A percentile compares a stretch with the other conserved stretches of the same genome.
Conservation (phyloP, 1,140 invertebrate genomes). For the Conus ventricosus region DNA sequence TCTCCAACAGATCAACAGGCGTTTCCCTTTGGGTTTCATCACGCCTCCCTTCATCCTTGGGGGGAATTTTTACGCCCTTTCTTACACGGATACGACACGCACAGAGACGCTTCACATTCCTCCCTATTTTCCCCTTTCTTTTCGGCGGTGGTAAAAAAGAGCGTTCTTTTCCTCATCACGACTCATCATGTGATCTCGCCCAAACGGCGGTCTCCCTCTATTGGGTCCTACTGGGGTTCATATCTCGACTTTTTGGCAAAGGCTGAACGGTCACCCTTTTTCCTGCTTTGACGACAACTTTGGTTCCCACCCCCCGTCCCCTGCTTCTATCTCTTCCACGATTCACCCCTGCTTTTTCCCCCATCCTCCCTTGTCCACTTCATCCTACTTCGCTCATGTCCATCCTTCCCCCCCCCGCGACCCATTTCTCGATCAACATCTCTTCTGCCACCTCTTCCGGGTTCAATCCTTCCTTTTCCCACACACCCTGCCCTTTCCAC, state of each 20-base stretch:
- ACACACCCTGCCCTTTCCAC: neutral
- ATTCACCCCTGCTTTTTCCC: neutral
- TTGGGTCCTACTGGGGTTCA: neutral
- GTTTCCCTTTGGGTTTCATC: neutral
- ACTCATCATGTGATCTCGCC: neutral
- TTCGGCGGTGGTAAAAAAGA: constrained; percentile 2
- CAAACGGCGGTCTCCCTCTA: neutral
- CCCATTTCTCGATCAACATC: neutral
- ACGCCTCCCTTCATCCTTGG: neutral
- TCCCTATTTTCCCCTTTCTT: constrained; percentile 6
- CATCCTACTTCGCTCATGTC: neutral
- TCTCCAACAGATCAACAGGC: neutral
- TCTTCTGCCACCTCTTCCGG: neutral
- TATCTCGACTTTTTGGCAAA: neutral
- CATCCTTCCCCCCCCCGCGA: neutral
- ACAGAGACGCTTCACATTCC: neutral
- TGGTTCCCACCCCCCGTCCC: neutral
- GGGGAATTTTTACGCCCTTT: neutral
- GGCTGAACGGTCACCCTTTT: neutral
- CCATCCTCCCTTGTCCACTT: neutral
- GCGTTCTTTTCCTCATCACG: neutral
- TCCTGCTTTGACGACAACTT: neutral
- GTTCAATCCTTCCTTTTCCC: neutral
- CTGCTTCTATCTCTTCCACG: neutral
- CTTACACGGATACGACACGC: constrained; percentile 12